Conservation (phyloP, 1,140 invertebrate genomes). For the Octopus bimaculoides region DNA sequence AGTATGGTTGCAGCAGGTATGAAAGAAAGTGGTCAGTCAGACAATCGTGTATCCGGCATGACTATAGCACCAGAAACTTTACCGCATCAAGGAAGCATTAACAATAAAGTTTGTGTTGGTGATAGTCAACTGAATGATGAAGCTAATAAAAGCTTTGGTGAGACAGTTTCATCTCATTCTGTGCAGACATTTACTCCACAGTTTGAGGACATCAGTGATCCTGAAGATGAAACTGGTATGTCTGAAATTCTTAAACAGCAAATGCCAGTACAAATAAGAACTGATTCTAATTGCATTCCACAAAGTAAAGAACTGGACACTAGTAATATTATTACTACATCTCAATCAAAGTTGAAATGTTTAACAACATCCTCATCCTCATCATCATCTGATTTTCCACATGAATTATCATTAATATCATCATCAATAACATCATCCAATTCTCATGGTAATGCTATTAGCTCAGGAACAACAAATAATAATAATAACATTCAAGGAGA, state of each 20-base stretch:
- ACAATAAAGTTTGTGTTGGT: constrained; percentile 13
- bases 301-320: constrained; percentile 7
- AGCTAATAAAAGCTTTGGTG: neutral
- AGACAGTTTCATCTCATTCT: constrained; percentile 8
- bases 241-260: constrained; percentile 9
- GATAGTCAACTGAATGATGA: constrained; percentile 7
- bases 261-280: neutral
- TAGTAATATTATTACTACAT: neutral
- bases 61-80: neutral
- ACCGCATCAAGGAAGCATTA: constrained; percentile 7
- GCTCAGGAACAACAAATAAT: constrained; percentile 13
- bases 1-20: neutral
- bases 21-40: neutral
- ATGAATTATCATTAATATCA: neutral
- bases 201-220: constrained; percentile 23
- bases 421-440: neutral
- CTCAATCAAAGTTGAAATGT: neutral
- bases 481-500: constrained; percentile 9
- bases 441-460: constrained; percentile 10
- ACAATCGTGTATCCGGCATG: neutral
- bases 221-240: constrained; percentile 16
- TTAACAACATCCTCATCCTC: neutral
- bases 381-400: constrained; percentile 6
- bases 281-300: constrained; percentile 9
- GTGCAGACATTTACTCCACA: constrained; percentile 24